A percentile compares a stretch with the other conserved stretches of the same genome.
Evolutionary conservation across 2,797 vertebrate species (phyloP).

Genomic region (Intellagama lesueurii): DNA sequence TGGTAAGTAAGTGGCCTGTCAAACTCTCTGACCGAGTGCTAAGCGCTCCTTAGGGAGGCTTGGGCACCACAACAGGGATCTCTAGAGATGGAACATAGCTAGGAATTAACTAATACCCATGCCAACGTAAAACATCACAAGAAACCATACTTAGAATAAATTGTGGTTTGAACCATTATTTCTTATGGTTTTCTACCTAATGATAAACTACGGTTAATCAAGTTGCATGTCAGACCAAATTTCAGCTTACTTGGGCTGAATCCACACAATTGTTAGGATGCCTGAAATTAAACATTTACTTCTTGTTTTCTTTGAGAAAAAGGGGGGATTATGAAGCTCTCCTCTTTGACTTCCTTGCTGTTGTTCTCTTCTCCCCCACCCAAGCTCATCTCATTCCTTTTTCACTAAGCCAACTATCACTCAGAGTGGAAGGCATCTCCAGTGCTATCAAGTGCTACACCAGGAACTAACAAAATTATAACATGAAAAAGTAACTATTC

Average conservation of each 20-base stretch:
- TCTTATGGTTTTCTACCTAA: neutral
- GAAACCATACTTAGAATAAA: neutral
- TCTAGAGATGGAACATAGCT: too few relatives aligned
- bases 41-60: too few relatives aligned
- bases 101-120: neutral
- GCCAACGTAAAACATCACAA: neutral
- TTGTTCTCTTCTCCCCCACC: neutral
- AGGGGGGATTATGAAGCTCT: neutral
- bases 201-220: neutral
- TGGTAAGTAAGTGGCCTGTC: too few relatives aligned
- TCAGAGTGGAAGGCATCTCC: neutral
- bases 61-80: too few relatives aligned
- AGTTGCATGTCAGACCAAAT: neutral
- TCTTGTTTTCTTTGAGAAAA: neutral
- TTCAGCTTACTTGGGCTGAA: neutral
- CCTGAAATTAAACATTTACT: neutral
- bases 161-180: neutral
- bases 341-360: neutral
- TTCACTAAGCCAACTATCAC: neutral
- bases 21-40: too few relatives aligned
- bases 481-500: neutral
- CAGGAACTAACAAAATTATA: neutral
- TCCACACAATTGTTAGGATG: neutral
- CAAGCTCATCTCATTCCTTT: neutral
- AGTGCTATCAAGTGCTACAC: neutral